phyloP scores from a whole-genome alignment of 1,140 invertebrate species.

The Gryon sp. region DNA sequence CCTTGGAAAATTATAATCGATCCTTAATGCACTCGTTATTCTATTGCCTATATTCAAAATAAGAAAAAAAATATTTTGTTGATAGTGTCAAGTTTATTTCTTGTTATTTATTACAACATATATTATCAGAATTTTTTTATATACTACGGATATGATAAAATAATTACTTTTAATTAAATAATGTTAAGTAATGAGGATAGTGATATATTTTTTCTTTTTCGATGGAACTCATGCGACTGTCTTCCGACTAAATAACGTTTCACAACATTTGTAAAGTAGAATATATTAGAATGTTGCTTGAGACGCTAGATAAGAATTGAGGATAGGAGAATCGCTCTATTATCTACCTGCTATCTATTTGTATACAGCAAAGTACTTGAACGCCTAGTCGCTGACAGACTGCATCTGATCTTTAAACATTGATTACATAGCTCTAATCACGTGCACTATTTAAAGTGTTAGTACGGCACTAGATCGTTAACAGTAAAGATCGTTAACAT shows the following conservation, averaged over 20 bases:
- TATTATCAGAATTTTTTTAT: too few species aligned
- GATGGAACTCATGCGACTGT: constrained; percentile 22
- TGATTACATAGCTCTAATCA: constrained; percentile 39
- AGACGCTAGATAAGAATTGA: constrained; percentile 43
- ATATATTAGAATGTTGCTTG: constrained; percentile 49
- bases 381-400: constrained; percentile 10
- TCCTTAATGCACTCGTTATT: constrained; percentile 3
- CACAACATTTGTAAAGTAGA: constrained; percentile 42
- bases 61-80: too few species aligned
- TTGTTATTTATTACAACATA: too few species aligned
- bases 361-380: constrained; percentile 33
- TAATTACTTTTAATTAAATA: too few species aligned
- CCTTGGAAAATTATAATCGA: constrained; percentile 1
- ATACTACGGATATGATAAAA: too few species aligned
- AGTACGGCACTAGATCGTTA: neutral
- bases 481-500: constrained; percentile 3
- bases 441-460: constrained; percentile 13
- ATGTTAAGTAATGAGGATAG: too few species aligned
- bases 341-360: constrained; percentile 36
- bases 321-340: constrained; percentile 37
- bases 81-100: too few species aligned
- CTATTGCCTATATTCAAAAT: too few species aligned
- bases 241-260: constrained; percentile 36
- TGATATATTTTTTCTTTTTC: too few species aligned
- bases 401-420: constrained; percentile 39